Conservation (phyloP, 2,113 vertebrate species). For the Catharus bicknelli region DNA sequence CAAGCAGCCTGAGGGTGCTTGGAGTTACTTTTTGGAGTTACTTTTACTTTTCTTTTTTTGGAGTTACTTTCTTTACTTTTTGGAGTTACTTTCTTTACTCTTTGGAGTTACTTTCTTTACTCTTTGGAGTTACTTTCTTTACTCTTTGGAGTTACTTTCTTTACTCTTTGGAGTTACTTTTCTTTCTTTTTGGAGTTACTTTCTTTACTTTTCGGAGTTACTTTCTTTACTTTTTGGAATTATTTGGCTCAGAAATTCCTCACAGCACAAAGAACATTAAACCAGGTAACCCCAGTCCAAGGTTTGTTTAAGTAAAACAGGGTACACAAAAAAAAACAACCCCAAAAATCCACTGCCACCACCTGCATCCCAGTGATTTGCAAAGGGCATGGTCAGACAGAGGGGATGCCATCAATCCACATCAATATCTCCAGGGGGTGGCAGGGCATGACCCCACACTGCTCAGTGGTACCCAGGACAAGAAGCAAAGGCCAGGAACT, state of each 20-base stretch:
- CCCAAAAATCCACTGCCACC: not conserved
- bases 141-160: no score
- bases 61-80: no score
- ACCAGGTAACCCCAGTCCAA: not conserved
- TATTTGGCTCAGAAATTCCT: not conserved
- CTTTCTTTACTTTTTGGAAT: not conserved
- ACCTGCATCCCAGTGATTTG: accelerated
- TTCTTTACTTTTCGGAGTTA: not conserved
- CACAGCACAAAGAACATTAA: not conserved
- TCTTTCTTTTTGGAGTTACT: no score
- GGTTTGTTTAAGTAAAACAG: not conserved
- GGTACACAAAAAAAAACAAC: not conserved
- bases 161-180: no score
- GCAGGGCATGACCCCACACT: not conserved
- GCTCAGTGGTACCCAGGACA: not conserved
- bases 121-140: no score
- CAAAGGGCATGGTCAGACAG: not conserved
- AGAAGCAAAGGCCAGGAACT: not conserved
- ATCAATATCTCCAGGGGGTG: not conserved
- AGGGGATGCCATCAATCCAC: not conserved
- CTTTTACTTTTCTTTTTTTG: no score
- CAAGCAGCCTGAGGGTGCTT: not conserved
- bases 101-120: no score
- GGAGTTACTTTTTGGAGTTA: not conserved
- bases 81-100: no score